Evolutionary conservation across 2,888 invertebrate genomes (phyloP), one percentile per base, ranked within the genome.

Genomic region (Tuta absoluta): DNA sequence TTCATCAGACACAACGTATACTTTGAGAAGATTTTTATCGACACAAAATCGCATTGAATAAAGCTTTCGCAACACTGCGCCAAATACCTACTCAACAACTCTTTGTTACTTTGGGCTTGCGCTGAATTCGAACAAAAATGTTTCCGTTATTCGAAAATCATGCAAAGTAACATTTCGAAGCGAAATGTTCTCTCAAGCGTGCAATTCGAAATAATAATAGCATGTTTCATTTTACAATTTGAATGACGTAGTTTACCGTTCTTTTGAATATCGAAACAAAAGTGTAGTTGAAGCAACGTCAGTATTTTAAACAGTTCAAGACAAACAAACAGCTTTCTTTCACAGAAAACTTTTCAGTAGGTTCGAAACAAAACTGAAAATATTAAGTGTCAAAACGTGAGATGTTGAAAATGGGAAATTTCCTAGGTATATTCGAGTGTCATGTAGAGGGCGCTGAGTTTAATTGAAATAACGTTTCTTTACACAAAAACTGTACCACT

Each of bases 51-150:
- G 8, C 33, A 33, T 33, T 33, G 33, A 33, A n/a, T n/a, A n/a
- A n/a, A 33, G 33, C 33, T 7, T 33, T 33, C 33, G 8, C 33
- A 8, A 33, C 33, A 10, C 8, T 33, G 33, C 33, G 33, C 3
- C n/a, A n/a, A 5, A 45, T 49, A 1, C 1, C 11, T 11, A 23
- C 21, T 51, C 51, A 1, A 11, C 11, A 23, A 23, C 21, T 51
- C 51, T 21, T 21, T 23, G 1, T 23, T 23, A 10, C 51, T 45
- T 1, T 45, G 45, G 2, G 51, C 21, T 21, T 51, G 7, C 17
- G 51, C 51, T 21, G 51, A 7, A 51, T 21, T 19, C 51, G 51
- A n/a, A 7, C 45, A 51, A 51, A 49, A 51, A 51, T 51, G 51
- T 51, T 51, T 51, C 21, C 51, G 17, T 21, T 51, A 21, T 23